Percentiles rank a stretch among this genome's conserved stretches.
Evolutionary conservation across 2,113 vertebrate species (phyloP).

Genomic region (Atherinomorus stipes): DNA sequence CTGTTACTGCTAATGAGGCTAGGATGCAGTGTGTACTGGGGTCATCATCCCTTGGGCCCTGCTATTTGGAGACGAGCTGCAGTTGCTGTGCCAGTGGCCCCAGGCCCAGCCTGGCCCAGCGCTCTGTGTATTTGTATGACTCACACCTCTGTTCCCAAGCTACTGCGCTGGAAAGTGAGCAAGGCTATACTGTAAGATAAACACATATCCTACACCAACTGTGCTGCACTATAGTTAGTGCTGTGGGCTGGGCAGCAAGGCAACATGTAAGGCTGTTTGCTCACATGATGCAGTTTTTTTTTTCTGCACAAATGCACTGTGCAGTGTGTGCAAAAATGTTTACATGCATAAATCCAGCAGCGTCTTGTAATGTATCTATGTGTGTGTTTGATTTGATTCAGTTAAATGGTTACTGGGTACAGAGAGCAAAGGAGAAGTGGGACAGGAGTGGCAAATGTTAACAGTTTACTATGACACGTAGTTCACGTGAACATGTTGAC

Average conservation of each 20-base stretch:
- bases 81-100: constrained; percentile 49
- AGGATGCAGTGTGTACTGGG: constrained; percentile 26
- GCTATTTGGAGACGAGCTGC: constrained; percentile 63
- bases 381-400: constrained; percentile 48
- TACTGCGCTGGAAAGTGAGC: constrained; percentile 54
- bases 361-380: constrained; percentile 13
- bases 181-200: constrained; percentile 34
- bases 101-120: constrained; percentile 35
- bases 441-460: constrained; percentile 58
- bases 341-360: constrained; percentile 6
- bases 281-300: constrained; percentile 23
- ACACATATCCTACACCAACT: constrained; percentile 38
- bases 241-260: constrained; percentile 21
- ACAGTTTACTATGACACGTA: constrained; percentile 61
- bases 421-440: constrained; percentile 39
- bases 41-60: constrained; percentile 61
- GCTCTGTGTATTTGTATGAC: constrained; percentile 58
- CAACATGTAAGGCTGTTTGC: constrained; percentile 32
- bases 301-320: constrained; percentile 9
- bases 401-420: constrained; percentile 42
- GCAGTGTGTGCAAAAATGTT: constrained; percentile 15
- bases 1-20: constrained; percentile 37
- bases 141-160: constrained; percentile 57
- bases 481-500: constrained; percentile 52
- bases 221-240: constrained; percentile 30